phyloP scores from a whole-genome alignment of 1,140 invertebrate species.

The Chironomus tepperi region DNA sequence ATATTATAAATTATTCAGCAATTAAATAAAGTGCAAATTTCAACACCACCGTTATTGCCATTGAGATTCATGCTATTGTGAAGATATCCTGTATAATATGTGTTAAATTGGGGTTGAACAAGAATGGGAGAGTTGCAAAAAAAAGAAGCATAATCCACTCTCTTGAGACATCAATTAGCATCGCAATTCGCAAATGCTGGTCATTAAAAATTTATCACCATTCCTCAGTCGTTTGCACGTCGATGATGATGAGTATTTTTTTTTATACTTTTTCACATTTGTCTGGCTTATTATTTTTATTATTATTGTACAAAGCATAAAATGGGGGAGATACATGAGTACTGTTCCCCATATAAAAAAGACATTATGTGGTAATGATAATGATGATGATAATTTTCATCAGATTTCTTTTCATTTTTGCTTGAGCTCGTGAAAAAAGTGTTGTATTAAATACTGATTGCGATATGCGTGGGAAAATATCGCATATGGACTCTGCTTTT shows the following conservation, averaged over 20 bases:
- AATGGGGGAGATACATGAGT: no score
- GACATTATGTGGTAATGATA: no score
- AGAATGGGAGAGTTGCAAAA: neutral
- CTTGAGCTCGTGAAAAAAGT: no score
- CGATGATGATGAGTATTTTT: neutral
- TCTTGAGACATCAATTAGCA: conserved; percentile 18
- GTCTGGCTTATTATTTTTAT: conserved; percentile 8
- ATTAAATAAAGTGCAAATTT: conserved; percentile 21
- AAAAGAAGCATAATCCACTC: neutral
- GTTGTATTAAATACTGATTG: neutral
- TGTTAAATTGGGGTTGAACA: neutral
- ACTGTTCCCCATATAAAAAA: no score
- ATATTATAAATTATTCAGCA: conserved; percentile 15
- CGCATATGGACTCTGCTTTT: neutral
- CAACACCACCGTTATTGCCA: neutral
- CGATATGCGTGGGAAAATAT: neutral
- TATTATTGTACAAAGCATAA: neutral
- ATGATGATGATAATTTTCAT: no score
- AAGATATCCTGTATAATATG: neutral
- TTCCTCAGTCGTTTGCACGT: neutral
- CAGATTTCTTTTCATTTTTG: no score
- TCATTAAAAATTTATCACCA: conserved; percentile 9
- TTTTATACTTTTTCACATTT: neutral
- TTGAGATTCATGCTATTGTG: conserved; percentile 1
- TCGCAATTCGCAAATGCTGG: neutral